A percentile compares a stretch with the other conserved stretches of the same genome.
phyloP scores from a whole-genome alignment of 2,888 invertebrate genomes.

The Brachypalpus laphriformis region DNA sequence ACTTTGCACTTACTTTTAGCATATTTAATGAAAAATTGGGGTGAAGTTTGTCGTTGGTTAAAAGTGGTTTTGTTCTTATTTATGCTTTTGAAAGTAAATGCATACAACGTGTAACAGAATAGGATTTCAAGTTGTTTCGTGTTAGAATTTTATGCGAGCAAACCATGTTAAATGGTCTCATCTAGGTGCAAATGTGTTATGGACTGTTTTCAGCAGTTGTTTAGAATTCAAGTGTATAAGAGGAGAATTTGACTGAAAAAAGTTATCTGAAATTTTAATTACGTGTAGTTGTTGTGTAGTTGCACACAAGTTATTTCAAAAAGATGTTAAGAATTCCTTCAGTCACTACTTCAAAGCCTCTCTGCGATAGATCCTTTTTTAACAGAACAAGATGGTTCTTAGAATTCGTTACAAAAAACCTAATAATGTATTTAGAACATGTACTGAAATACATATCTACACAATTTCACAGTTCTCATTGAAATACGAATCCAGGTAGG shows the following conservation, averaged over 20 bases:
- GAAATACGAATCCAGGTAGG: too few species aligned
- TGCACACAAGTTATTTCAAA: not conserved
- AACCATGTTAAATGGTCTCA: not conserved
- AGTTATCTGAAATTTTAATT: not conserved
- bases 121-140: slow-evolving; percentile 17
- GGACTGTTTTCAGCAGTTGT: not conserved
- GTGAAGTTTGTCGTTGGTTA: slow-evolving; percentile 64
- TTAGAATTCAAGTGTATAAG: not conserved
- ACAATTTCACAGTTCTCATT: too few species aligned
- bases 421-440: too few species aligned
- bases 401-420: too few species aligned
- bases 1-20: slow-evolving; percentile 71
- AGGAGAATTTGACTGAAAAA: not conserved
- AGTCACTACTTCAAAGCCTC: too few species aligned
- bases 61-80: slow-evolving; percentile 54
- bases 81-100: slow-evolving; percentile 61
- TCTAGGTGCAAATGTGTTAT: not conserved
- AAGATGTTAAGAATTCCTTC: not conserved
- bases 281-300: not conserved
- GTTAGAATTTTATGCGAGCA: not conserved
- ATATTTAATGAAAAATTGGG: slow-evolving; percentile 70
- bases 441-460: too few species aligned
- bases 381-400: too few species aligned
- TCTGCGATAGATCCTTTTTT: too few species aligned
- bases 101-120: slow-evolving; percentile 16